These are phyloP conservation scores for Pyrgus malvae DNA, from an alignment of 2,888 invertebrate species.

Conservation along the genomic window DNA sequence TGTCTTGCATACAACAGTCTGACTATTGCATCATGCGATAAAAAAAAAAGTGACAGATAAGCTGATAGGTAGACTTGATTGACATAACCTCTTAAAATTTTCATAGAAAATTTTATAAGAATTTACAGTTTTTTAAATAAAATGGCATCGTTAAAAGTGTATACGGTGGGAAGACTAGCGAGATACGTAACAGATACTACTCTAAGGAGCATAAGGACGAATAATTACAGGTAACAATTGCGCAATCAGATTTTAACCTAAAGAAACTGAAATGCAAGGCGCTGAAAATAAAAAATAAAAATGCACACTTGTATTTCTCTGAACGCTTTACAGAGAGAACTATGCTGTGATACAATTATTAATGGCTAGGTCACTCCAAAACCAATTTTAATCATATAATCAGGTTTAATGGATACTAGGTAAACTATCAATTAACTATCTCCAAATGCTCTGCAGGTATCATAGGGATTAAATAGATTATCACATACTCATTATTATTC, in stretches of 20 bases:
- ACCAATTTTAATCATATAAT: not conserved
- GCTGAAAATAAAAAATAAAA: conserved; percentile 11
- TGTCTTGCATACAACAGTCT: not conserved
- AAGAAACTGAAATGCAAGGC: conserved; percentile 43
- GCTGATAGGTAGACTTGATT: not conserved
- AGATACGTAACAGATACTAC: conserved; percentile 74
- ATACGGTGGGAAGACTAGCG: conserved; percentile 71
- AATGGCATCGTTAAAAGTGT: conserved; percentile 79
- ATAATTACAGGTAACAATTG: conserved; percentile 76
- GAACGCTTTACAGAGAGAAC: too few species aligned
- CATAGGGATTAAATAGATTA: too few species aligned
- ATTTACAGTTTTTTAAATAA: conserved; percentile 19
- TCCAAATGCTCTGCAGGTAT: too few species aligned
- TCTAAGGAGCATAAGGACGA: conserved; percentile 60
- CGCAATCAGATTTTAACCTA: conserved; percentile 63
- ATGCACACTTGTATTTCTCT: not conserved
- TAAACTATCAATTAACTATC: too few species aligned
- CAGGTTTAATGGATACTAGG: too few species aligned
- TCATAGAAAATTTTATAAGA: conserved; percentile 10
- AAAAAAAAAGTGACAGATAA: conserved; percentile 17
- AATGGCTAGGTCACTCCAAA: not conserved
- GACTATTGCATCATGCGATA: conserved; percentile 11
- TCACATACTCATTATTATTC: too few species aligned
- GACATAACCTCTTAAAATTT: conserved; percentile 16
- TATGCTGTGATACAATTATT: too few species aligned